A percentile compares a stretch with the other conserved stretches of the same genome.
phyloP scores from a whole-genome alignment of 1,140 invertebrate species.

The Agrilus planipennis region DNA sequence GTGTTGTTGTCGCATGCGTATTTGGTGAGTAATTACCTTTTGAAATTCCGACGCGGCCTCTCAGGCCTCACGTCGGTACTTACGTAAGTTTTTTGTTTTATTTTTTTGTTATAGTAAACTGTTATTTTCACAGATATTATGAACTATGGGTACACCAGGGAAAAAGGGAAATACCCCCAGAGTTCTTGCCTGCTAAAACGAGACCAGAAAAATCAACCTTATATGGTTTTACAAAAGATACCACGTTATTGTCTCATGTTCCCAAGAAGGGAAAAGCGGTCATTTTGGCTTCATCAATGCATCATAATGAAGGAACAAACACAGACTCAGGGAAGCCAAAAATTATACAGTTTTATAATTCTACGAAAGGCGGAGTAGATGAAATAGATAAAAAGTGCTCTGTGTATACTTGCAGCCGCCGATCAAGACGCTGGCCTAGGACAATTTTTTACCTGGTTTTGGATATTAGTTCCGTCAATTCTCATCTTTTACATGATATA shows the following conservation, averaged over 20 bases:
- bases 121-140: no score
- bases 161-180: no score
- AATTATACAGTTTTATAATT: slow-evolving; percentile 23
- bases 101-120: no score
- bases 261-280: slow-evolving; percentile 10
- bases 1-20: no score
- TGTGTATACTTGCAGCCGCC: slow-evolving; percentile 28
- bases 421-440: slow-evolving; percentile 39
- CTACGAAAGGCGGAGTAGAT: slow-evolving; percentile 28
- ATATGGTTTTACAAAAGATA: slow-evolving; percentile 24
- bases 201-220: no score
- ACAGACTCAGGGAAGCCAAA: slow-evolving; percentile 20
- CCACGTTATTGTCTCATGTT: slow-evolving; percentile 17
- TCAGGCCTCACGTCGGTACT: no score
- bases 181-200: no score
- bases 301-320: slow-evolving; percentile 11
- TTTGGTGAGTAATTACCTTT: no score
- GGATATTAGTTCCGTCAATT: slow-evolving; percentile 34
- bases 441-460: slow-evolving; percentile 39
- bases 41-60: no score
- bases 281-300: slow-evolving; percentile 11
- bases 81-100: no score
- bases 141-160: no score
- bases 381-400: slow-evolving; percentile 22
- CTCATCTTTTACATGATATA: no score